phyloP scores from a whole-genome alignment of 2,113 vertebrate genomes.

The Cyanistes caeruleus region DNA sequence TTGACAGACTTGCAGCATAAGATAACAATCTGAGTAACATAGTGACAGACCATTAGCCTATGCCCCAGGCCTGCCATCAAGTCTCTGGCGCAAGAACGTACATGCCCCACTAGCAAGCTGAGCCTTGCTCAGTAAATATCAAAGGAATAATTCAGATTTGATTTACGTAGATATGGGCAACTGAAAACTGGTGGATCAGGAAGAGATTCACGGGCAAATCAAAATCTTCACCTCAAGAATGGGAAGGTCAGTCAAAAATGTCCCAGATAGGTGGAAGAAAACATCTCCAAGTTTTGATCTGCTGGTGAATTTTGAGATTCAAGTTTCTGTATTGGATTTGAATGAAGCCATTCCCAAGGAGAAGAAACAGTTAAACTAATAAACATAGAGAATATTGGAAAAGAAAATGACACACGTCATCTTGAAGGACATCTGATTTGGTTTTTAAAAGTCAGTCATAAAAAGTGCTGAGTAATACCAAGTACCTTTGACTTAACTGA shows the following conservation, averaged over 20 bases:
- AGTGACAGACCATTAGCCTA: neutral
- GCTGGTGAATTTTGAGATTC: neutral
- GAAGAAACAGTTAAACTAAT: neutral
- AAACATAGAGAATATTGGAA: neutral
- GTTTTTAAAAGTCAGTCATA: neutral
- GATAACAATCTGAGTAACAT: neutral
- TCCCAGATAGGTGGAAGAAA: neutral
- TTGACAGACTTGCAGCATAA: neutral
- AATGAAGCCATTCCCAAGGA: neutral
- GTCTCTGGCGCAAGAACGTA: neutral
- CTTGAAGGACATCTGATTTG: neutral
- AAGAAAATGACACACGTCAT: neutral
- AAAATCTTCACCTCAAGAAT: neutral
- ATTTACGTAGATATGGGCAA: neutral
- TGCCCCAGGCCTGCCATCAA: neutral
- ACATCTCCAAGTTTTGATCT: neutral
- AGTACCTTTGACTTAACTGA: neutral
- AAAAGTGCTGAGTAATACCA: neutral
- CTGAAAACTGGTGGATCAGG: neutral
- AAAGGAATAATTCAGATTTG: neutral
- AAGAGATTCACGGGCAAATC: neutral
- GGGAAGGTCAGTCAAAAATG: neutral
- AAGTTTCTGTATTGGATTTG: neutral
- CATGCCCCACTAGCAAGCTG: neutral
- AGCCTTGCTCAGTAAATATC: neutral